Conservation (phyloP, 2,888 invertebrate genomes). For the Choreutis nemorana region DNA sequence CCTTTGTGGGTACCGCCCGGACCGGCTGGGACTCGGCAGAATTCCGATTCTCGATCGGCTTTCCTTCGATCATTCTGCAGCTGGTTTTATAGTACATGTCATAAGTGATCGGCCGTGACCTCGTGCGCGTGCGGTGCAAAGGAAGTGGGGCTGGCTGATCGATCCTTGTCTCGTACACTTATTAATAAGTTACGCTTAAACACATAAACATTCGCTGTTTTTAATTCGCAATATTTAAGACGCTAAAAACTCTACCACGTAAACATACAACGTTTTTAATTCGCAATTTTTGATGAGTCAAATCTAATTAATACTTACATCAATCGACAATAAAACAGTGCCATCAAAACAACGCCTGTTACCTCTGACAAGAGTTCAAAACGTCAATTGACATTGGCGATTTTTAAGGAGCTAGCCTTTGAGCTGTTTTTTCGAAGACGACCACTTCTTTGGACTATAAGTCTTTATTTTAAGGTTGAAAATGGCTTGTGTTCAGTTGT, state of each 20-base stretch:
- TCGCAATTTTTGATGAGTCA: background rate
- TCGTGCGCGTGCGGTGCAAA: constrained; percentile 17
- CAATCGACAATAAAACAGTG: constrained; percentile 23
- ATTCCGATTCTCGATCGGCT: constrained; percentile 27
- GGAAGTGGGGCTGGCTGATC: constrained; percentile 10
- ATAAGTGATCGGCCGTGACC: constrained; percentile 31
- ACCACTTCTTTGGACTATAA: constrained; percentile 10
- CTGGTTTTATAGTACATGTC: constrained; percentile 1
- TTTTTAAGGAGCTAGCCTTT: too few species aligned
- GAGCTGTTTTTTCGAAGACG: constrained; percentile 4
- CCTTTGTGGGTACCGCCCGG: constrained; percentile 44
- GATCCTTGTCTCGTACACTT: too few species aligned
- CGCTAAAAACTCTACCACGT: too few species aligned
- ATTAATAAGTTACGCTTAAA: too few species aligned
- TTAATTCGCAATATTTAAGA: too few species aligned
- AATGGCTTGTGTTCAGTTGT: constrained; percentile 3
- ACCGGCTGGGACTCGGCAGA: constrained; percentile 15
- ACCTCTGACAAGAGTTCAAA: too few species aligned
- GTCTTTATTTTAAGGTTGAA: constrained; percentile 3
- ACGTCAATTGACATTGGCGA: too few species aligned
- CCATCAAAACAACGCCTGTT: constrained; percentile 22
- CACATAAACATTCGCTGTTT: too few species aligned
- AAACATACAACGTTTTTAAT: too few species aligned
- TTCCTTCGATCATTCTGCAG: constrained; percentile 18
- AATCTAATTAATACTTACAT: constrained; percentile 2